Percentiles rank a stretch among this genome's conserved stretches.
phyloP scores from a whole-genome alignment of 1,140 invertebrate genomes.

The Neodiprion fabricii region DNA sequence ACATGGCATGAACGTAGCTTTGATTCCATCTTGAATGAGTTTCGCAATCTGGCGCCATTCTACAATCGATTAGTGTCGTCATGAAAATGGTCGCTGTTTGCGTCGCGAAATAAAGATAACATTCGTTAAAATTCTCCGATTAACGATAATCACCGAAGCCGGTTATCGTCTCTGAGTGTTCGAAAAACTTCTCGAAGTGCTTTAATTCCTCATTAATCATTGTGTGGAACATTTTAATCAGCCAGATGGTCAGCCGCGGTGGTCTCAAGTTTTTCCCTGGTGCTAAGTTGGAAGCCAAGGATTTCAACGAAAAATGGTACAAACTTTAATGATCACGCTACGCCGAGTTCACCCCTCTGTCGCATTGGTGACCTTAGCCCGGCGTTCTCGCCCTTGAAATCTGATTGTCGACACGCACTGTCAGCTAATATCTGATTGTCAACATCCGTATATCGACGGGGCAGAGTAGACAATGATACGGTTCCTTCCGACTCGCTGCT shows the following conservation, averaged over 20 bases:
- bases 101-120: constrained; percentile 4
- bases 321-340: background rate
- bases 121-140: background rate
- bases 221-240: background rate
- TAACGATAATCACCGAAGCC: background rate
- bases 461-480: too few species aligned
- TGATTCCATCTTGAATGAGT: constrained; percentile 1
- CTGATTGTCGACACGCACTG: background rate
- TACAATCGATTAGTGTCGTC: constrained; percentile 2
- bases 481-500: background rate
- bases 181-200: background rate
- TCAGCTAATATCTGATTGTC: background rate
- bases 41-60: constrained; percentile 4
- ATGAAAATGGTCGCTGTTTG: constrained; percentile 7
- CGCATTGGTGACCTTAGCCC: too few species aligned
- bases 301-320: constrained; percentile 73
- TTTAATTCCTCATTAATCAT: background rate
- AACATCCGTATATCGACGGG: too few species aligned
- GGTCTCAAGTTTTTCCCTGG: constrained; percentile 64
- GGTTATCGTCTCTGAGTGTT: background rate
- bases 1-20: background rate
- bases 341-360: too few species aligned
- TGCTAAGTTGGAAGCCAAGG: constrained; percentile 73
- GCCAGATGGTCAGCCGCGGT: constrained; percentile 39
- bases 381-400: background rate